Base-by-base conservation (phyloP, 1,140 invertebrate species). In the Hyphantria cunea region DNA sequence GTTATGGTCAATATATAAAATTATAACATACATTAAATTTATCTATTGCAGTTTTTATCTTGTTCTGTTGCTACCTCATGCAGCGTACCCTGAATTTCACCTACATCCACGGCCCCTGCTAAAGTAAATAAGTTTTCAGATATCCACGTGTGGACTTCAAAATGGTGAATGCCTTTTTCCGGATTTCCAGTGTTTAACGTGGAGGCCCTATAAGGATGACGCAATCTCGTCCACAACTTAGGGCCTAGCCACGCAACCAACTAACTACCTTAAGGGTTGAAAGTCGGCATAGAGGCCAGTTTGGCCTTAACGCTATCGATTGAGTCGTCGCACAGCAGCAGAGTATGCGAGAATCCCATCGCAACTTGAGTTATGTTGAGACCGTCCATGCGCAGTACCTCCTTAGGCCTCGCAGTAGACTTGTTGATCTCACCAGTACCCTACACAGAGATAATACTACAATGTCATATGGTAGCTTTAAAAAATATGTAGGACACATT, bases 341-440 rank as follows among this genome's bases (percentile, higher is more conserved):
- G 82, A 0, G 96, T 95, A 84, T 98, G 97, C 10, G 95, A 96
- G 64, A 94, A 94, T 12, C 97, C 97, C 93, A 97, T 96, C 7
- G 95, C 89, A 11, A 98, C 93, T 47, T 95, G 93, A 63, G 95
- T 93, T 45, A 98, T 93, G 84, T 97, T 95, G 25, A 97, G 90
- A 41, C 95, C 95, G 48, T 96, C 95, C 74, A 98, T 89, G 32
- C 94, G 94, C 65, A 95, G 96, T 11, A 98, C 96, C 92, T 98
- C 97, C 86, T 96, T 95, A n/a, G 97, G 97, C 34, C 93, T 93
- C 3, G 97, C 96, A 11, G 96, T 96, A 0, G 96, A 97, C 80
- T 97, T 97, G 76, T 95, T 95, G 80, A 95, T 94, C 71, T 98
- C 97, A 9, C 97, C 97, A 69, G 97, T 95, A 66, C 97, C 96